These are phyloP conservation scores for Umimayanthus chanpuru DNA, from an alignment of 92 coral and sea anemone species.

Conservation along the genomic window DNA sequence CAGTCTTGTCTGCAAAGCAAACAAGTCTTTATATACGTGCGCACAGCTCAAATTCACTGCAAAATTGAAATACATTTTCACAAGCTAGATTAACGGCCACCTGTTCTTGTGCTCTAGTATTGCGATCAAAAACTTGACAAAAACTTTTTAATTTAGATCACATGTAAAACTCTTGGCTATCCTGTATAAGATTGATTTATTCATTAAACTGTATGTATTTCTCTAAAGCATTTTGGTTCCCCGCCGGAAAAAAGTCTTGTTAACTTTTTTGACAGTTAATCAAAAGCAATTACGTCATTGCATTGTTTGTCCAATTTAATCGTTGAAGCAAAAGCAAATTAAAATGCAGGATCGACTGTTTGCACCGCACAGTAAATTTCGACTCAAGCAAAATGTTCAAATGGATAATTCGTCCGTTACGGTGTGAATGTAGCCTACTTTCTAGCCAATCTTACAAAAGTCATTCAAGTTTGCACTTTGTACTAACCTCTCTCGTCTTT, in stretches of 20 bases:
- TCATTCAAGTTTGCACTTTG: too few species aligned
- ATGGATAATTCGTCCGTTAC: too few species aligned
- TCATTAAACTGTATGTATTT: too few species aligned
- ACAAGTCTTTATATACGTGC: neutral
- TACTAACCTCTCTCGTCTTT: too few species aligned
- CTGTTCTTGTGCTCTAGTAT: neutral
- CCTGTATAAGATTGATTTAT: neutral
- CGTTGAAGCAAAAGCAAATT: neutral
- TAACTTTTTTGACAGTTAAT: neutral
- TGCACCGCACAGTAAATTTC: neutral
- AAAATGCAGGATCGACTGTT: neutral
- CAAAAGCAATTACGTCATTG: neutral
- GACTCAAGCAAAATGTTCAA: too few species aligned
- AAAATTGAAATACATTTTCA: neutral
- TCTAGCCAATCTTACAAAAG: too few species aligned
- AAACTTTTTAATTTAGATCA: too few species aligned
- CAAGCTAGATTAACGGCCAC: neutral
- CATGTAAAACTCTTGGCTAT: too few species aligned
- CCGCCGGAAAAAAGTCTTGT: neutral
- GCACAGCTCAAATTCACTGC: neutral
- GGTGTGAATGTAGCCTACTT: too few species aligned
- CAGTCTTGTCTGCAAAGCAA: neutral
- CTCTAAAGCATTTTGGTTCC: neutral
- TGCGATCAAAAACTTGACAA: too few species aligned
- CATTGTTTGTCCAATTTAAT: neutral